phyloP scores from a whole-genome alignment of 1,140 invertebrate genomes.

The Lamellibrachia luymesi region DNA sequence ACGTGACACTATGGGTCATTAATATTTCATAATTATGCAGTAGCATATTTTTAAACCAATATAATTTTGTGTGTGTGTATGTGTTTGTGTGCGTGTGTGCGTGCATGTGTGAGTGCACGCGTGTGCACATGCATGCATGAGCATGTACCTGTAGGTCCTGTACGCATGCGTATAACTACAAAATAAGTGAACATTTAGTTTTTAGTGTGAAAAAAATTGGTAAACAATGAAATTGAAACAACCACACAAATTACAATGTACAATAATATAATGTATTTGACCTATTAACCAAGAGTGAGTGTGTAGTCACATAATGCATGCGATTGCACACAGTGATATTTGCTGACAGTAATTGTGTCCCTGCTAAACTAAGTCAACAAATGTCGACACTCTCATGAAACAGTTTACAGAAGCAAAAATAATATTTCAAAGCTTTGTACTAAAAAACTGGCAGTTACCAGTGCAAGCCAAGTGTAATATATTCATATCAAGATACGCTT shows the following conservation, averaged over 20 bases:
- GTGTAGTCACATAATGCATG: background rate
- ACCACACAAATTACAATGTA: background rate
- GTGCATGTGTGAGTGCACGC: background rate
- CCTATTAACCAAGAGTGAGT: background rate
- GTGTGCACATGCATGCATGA: too few species aligned
- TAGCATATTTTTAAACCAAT: too few species aligned
- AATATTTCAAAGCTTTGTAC: background rate
- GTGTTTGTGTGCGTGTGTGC: background rate
- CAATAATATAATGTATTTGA: background rate
- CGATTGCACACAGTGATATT: background rate
- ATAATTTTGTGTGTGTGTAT: background rate
- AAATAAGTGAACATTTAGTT: too few species aligned
- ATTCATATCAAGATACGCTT: background rate
- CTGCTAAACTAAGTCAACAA: background rate
- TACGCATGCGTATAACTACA: too few species aligned
- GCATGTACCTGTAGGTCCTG: too few species aligned
- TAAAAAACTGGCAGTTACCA: background rate
- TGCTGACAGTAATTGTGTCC: background rate
- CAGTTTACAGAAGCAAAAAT: background rate
- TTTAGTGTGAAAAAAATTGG: too few species aligned
- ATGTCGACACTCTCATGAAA: background rate
- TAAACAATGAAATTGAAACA: background rate
- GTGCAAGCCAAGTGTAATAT: background rate
- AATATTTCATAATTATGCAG: too few species aligned
- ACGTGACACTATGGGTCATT: too few species aligned